A percentile compares a stretch with the other conserved stretches of the same genome.
Evolutionary conservation across 64 coral and sea anemone species (phyloP).

Genomic region (Montipora sp.): DNA sequence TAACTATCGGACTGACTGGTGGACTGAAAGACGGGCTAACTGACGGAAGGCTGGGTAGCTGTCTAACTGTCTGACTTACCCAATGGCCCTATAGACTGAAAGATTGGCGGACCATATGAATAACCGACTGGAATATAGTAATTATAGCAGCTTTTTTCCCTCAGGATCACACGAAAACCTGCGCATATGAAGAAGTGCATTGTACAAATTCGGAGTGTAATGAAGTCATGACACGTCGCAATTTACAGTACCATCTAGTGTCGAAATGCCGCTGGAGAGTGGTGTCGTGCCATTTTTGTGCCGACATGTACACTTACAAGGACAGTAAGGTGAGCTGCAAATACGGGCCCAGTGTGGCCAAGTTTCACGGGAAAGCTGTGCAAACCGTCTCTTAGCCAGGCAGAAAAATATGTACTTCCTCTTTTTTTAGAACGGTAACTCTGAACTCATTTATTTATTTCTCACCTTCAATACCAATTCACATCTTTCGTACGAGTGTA

Average conservation of each 20-base stretch:
- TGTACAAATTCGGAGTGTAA: constrained; percentile 95
- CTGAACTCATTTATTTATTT: no score
- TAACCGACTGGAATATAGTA: not conserved
- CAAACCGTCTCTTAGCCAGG: not conserved
- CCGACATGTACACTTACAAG: constrained; percentile 94
- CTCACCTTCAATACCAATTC: no score
- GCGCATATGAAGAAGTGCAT: constrained; percentile 90
- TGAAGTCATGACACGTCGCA: constrained; percentile 81
- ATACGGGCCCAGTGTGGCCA: not conserved
- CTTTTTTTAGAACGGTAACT: no score
- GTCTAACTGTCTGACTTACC: not conserved
- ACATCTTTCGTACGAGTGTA: no score
- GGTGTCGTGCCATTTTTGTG: constrained; percentile 93
- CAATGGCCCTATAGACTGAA: not conserved
- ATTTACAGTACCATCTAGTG: constrained; percentile 88
- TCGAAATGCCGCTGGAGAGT: constrained; percentile 95
- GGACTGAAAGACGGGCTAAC: no score
- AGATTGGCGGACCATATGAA: not conserved
- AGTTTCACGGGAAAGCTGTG: not conserved
- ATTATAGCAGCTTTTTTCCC: not conserved
- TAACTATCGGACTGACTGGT: not conserved
- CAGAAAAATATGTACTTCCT: no score
- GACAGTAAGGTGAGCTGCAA: constrained; percentile 81
- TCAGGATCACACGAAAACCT: constrained; percentile 92
- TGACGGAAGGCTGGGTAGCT: not conserved